Percentiles rank a stretch among this genome's conserved stretches.
Evolutionary conservation across 2,888 invertebrate species (phyloP).

Genomic region (Pterobdella sp.): DNA sequence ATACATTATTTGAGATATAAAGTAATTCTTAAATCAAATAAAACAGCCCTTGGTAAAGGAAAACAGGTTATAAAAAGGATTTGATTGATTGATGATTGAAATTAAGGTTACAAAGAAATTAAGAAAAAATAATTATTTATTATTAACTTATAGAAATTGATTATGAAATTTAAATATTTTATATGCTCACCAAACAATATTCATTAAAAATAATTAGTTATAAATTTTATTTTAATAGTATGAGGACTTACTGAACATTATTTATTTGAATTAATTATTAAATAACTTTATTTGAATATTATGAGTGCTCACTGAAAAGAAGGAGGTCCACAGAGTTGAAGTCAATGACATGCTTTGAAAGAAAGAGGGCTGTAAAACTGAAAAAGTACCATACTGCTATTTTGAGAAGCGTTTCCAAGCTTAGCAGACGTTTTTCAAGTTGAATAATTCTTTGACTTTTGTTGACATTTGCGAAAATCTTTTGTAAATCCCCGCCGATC

Average conservation of each 20-base stretch:
- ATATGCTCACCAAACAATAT: neutral
- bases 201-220: neutral
- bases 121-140: no score
- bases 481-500: neutral
- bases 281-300: neutral
- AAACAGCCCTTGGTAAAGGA: no score
- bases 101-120: no score
- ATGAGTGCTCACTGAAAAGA: constrained; percentile 58
- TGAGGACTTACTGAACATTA: no score
- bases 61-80: no score
- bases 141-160: no score
- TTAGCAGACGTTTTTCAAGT: constrained; percentile 43
- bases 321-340: constrained; percentile 67
- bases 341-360: constrained; percentile 69
- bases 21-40: no score
- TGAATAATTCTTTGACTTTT: no score
- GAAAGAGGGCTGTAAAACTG: constrained; percentile 67
- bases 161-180: neutral
- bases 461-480: neutral
- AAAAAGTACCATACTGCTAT: constrained; percentile 66
- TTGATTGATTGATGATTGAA: no score
- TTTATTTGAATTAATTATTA: constrained; percentile 7
- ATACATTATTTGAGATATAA: no score
- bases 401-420: constrained; percentile 43
- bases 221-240: neutral